Evolutionary conservation across 1,140 invertebrate species (phyloP).

Genomic region (Drosophila prosaltans): DNA sequence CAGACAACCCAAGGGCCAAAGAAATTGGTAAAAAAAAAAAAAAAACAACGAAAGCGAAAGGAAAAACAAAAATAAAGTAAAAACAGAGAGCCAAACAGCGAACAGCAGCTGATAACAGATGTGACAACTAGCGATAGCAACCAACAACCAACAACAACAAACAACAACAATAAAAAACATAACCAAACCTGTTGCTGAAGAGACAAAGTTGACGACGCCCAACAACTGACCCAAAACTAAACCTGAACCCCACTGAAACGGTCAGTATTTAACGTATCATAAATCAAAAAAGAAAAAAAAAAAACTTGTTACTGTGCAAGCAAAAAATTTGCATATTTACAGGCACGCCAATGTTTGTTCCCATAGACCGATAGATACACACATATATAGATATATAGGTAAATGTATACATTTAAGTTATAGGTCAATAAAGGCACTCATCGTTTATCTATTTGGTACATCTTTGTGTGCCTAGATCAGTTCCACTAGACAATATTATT

Average conservation of each 20-base stretch:
- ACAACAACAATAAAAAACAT: not conserved
- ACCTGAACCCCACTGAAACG: not conserved
- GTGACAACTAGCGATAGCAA: constrained; percentile 34
- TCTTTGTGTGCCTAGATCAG: not conserved
- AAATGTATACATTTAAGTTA: not conserved
- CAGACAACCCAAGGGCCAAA: constrained; percentile 50
- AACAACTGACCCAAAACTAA: constrained; percentile 2
- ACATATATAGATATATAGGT: not conserved
- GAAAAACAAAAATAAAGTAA: not conserved
- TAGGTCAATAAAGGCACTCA: constrained; percentile 2
- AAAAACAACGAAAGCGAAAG: too few species aligned
- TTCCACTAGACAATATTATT: not conserved
- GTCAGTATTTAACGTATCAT: constrained; percentile 12
- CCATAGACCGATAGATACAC: not conserved
- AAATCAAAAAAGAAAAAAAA: constrained; percentile 33
- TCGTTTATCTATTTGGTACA: constrained; percentile 4
- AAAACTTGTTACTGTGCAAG: constrained; percentile 66
- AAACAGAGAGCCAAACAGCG: constrained; percentile 12
- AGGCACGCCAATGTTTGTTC: constrained; percentile 62
- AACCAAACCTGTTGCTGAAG: constrained; percentile 8
- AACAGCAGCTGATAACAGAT: constrained; percentile 42
- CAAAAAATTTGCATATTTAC: constrained; percentile 43
- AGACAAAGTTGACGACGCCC: constrained; percentile 7
- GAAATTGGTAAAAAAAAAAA: constrained; percentile 54
- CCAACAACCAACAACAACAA: not conserved